Conservation (phyloP, 1,140 invertebrate genomes). For the Papilio aristodemus region DNA sequence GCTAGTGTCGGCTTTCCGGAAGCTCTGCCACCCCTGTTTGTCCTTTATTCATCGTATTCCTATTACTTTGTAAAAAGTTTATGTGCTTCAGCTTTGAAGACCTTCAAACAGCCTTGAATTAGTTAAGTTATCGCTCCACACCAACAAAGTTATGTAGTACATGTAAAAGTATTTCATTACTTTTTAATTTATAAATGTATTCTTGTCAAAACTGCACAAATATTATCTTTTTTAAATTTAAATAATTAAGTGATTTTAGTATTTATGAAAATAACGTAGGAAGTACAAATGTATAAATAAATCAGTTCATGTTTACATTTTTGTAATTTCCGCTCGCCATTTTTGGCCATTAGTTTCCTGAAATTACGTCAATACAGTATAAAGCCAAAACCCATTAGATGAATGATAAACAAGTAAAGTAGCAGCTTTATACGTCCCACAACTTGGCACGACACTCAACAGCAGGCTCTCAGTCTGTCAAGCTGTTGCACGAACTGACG, state of each 20-base stretch:
- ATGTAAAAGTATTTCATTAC: background rate
- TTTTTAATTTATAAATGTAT: background rate
- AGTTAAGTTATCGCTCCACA: background rate
- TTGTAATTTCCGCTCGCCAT: background rate
- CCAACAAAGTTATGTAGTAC: background rate
- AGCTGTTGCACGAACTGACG: background rate
- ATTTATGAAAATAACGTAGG: background rate
- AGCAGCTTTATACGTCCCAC: background rate
- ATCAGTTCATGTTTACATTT: background rate
- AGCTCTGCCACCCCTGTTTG: constrained; percentile 42
- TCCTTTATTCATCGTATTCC: constrained; percentile 18
- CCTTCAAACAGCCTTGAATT: background rate
- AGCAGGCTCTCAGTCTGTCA: background rate
- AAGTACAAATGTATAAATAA: background rate
- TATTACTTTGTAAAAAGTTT: constrained; percentile 29
- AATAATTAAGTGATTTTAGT: background rate
- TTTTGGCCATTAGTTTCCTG: background rate
- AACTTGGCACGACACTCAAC: background rate
- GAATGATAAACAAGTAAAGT: constrained; percentile 1
- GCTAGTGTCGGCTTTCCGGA: constrained; percentile 62
- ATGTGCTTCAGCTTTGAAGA: constrained; percentile 10
- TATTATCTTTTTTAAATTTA: no score
- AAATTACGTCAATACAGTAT: background rate
- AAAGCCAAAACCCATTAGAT: constrained; percentile 14
- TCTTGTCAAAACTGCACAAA: background rate